A percentile compares a stretch with the other conserved stretches of the same genome.
These are phyloP conservation scores for Drosophila tanythrix DNA, from an alignment of 2,888 invertebrate genomes.

Conservation along the genomic window DNA sequence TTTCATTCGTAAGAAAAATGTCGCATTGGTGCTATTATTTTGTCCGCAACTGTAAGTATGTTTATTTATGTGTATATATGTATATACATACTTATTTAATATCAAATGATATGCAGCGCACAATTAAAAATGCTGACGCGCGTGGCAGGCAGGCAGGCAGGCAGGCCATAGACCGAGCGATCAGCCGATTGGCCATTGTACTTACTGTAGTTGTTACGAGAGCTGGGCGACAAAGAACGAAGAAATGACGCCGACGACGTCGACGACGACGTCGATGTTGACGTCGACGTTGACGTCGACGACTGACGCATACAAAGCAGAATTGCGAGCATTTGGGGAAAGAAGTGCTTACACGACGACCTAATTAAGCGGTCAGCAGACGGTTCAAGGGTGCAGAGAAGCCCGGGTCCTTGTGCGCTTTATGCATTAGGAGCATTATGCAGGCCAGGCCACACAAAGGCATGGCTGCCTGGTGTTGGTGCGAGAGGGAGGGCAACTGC, in stretches of 20 bases:
- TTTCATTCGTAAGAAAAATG: not conserved
- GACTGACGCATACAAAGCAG: conserved; percentile 43
- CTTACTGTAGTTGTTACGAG: conserved; percentile 38
- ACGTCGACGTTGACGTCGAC: not conserved
- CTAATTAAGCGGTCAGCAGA: conserved; percentile 75
- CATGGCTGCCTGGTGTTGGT: not conserved
- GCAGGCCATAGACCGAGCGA: conserved; percentile 50
- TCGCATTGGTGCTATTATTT: not conserved
- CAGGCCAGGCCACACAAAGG: conserved; percentile 26
- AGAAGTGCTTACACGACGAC: conserved; percentile 58
- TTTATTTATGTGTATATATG: not conserved
- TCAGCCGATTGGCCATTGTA: conserved; percentile 55
- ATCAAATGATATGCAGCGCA: conserved; percentile 73
- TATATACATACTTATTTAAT: conserved; percentile 52
- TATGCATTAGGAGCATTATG: conserved; percentile 56
- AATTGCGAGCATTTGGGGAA: conserved; percentile 21
- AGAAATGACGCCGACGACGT: conserved; percentile 2
- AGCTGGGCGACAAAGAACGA: not conserved
- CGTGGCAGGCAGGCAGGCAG: conserved; percentile 37
- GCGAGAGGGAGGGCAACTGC: conserved; percentile 18
- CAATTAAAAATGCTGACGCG: conserved; percentile 73
- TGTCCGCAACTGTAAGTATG: not conserved
- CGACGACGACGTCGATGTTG: not conserved
- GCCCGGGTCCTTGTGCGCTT: conserved; percentile 57
- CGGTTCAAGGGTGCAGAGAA: conserved; percentile 70